Percentiles rank a stretch among this genome's conserved stretches.
These are phyloP conservation scores for Drosophila melanogaster DNA, from an alignment of 1,140 invertebrate species.

Conservation along the genomic window DNA sequence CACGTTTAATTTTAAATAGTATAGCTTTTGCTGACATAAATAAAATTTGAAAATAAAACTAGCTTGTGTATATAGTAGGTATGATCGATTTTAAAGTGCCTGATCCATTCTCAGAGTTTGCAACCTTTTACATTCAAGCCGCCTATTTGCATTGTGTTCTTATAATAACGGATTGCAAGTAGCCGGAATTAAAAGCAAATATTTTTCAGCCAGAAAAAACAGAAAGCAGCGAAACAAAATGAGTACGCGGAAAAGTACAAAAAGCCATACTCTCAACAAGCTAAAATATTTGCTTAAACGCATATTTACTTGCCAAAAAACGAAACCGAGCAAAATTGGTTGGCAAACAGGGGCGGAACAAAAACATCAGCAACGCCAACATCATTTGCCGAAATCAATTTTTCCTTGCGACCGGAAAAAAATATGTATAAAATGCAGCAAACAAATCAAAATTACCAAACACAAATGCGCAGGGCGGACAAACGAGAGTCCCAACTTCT, in stretches of 20 bases:
- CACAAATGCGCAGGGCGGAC: slow-evolving; percentile 38
- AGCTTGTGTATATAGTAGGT: background rate
- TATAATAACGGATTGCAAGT: slow-evolving; percentile 62
- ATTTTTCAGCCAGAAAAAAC: slow-evolving; percentile 49
- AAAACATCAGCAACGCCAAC: slow-evolving; percentile 31
- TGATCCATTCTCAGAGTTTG: background rate
- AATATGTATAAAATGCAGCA: slow-evolving; percentile 60
- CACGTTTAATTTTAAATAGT: background rate
- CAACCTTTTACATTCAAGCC: background rate
- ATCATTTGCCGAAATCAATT: slow-evolving; percentile 72
- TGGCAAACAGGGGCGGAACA: slow-evolving; percentile 65
- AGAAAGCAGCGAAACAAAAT: slow-evolving; percentile 17
- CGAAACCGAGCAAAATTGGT: slow-evolving; percentile 66
- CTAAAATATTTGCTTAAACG: slow-evolving; percentile 77
- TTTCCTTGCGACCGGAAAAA: slow-evolving; percentile 25
- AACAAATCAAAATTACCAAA: slow-evolving; percentile 80
- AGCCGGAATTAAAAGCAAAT: slow-evolving; percentile 75
- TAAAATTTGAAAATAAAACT: background rate
- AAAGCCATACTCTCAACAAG: slow-evolving; percentile 46
- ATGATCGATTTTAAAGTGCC: too few relatives aligned
- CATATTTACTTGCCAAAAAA: slow-evolving; percentile 75
- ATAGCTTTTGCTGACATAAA: background rate
- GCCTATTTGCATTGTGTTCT: slow-evolving; percentile 44
- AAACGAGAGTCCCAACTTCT: background rate
- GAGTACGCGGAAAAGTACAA: slow-evolving; percentile 32